phyloP scores from a whole-genome alignment of 2,113 vertebrate species.

The Protobothrops mucrosquamatus region DNA sequence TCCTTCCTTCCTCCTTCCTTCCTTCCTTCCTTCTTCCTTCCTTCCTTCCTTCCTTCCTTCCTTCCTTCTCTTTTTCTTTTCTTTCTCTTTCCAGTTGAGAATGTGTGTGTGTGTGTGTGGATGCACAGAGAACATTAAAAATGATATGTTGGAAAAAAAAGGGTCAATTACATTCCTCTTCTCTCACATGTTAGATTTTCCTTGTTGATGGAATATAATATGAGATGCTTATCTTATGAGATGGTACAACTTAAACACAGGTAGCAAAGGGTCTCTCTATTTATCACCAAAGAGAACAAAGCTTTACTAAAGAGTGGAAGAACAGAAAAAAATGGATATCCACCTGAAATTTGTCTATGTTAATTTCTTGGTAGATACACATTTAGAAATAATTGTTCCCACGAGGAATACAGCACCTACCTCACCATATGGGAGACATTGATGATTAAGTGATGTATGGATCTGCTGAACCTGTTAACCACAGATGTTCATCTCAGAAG shows the following conservation, averaged over 20 bases:
- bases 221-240: not conserved
- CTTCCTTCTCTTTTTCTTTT: no score
- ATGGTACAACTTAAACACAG: not conserved
- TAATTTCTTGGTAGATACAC: not conserved
- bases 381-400: not conserved
- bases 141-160: not conserved
- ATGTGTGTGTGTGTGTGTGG: not conserved
- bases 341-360: not conserved
- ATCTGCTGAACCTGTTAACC: not conserved
- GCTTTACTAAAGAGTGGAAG: not conserved
- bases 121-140: not conserved
- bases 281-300: not conserved
- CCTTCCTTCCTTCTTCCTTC: no score
- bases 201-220: not conserved
- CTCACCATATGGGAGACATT: not conserved
- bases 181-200: not conserved
- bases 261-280: not conserved
- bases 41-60: not conserved
- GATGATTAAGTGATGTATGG: not conserved
- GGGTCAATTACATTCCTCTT: not conserved
- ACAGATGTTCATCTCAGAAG: not conserved
- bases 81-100: not conserved
- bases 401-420: not conserved
- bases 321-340: not conserved
- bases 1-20: fast-evolving